These are phyloP conservation scores for Kryptopterus vitreolus DNA, from an alignment of 2,797 vertebrate species.

Conservation along the genomic window DNA sequence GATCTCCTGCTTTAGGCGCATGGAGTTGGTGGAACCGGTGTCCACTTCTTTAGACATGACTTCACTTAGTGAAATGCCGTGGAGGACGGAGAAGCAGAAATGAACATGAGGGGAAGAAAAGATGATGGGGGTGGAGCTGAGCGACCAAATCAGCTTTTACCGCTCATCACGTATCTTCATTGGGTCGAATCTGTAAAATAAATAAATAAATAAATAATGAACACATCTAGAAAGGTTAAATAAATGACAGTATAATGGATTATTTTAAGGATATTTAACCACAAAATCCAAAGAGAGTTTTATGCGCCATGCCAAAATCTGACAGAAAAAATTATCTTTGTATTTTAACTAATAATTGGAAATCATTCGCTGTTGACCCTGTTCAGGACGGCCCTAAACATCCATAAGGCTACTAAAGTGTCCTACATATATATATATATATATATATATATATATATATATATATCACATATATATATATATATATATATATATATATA, in stretches of 20 bases:
- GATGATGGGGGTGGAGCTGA: background rate
- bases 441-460: no score
- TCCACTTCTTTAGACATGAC: constrained; percentile 67
- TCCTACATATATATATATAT: no score
- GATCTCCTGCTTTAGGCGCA: constrained; percentile 79
- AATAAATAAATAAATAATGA: background rate
- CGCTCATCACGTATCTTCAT: background rate
- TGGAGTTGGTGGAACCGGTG: constrained; percentile 55
- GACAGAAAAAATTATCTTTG: background rate
- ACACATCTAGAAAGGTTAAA: background rate
- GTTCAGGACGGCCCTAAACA: no score
- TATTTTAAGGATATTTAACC: background rate
- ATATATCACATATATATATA: no score
- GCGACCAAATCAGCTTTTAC: background rate
- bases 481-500: no score
- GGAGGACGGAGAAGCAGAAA: background rate
- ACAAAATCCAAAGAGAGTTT: background rate
- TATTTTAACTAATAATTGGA: background rate
- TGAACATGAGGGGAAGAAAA: no score
- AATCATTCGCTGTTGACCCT: no score
- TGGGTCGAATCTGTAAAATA: constrained; percentile 1
- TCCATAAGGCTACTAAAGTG: no score
- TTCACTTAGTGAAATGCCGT: background rate
- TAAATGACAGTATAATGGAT: no score
- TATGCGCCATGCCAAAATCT: background rate